Evolutionary conservation across 2,888 invertebrate genomes (phyloP).

Genomic region (Drepanosiphum platanoidis): DNA sequence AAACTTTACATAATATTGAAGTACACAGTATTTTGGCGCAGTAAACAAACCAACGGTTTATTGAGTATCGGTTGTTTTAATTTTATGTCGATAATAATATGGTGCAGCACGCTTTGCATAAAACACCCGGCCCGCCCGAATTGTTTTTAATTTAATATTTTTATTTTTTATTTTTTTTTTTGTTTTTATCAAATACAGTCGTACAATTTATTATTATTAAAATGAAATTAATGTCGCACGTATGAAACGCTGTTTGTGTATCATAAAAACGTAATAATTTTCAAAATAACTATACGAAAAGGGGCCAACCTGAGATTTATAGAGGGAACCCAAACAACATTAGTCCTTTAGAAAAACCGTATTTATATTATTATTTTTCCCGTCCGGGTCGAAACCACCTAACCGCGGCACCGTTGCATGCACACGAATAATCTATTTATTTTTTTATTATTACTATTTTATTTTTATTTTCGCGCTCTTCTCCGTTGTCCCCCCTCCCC

Average conservation of each 20-base stretch:
- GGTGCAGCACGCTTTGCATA: too few species aligned
- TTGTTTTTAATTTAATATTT: too few species aligned
- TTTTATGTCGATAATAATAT: too few species aligned
- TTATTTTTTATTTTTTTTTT: too few species aligned
- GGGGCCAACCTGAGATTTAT: constrained; percentile 29
- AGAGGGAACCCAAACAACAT: constrained; percentile 22
- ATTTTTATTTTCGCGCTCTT: not conserved
- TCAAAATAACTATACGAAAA: constrained; percentile 11
- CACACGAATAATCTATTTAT: not conserved
- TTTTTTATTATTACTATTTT: not conserved
- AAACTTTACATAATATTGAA: too few species aligned
- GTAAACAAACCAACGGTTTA: too few species aligned
- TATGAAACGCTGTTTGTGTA: constrained; percentile 8
- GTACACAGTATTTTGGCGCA: too few species aligned
- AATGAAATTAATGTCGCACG: not conserved
- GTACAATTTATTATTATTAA: not conserved
- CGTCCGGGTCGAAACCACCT: not conserved
- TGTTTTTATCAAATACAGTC: not conserved
- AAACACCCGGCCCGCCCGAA: too few species aligned
- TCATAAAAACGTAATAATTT: constrained; percentile 22
- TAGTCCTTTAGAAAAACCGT: constrained; percentile 32
- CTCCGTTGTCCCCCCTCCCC: not conserved
- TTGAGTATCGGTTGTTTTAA: too few species aligned
- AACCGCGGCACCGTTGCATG: not conserved
- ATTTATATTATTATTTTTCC: not conserved